These are phyloP conservation scores for Theretra japonica DNA, from an alignment of 2,888 invertebrate genomes.

Conservation along the genomic window DNA sequence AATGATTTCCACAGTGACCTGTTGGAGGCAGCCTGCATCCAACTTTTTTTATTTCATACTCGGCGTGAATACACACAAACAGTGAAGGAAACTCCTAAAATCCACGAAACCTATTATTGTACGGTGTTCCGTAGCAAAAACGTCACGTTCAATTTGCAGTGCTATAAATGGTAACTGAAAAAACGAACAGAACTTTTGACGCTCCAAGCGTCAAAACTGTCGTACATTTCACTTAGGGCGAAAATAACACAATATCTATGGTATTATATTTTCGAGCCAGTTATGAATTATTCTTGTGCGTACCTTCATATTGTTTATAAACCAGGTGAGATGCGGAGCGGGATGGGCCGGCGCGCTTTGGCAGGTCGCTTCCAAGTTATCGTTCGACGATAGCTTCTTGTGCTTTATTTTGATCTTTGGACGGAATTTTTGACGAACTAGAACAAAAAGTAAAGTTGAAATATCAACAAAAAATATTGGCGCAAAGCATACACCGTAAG, in stretches of 20 bases:
- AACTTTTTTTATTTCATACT: slow-evolving; percentile 23
- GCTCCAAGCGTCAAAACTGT: not conserved
- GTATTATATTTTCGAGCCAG: slow-evolving; percentile 2
- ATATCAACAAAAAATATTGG: not conserved
- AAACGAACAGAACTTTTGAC: not conserved
- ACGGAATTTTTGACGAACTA: slow-evolving; percentile 88
- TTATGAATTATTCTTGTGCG: slow-evolving; percentile 31
- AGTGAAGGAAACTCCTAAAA: not conserved
- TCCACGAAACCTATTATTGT: not conserved
- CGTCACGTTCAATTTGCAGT: not conserved
- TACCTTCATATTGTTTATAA: slow-evolving; percentile 90
- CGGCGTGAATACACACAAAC: slow-evolving; percentile 13
- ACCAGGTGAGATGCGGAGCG: slow-evolving; percentile 91
- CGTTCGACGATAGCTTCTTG: slow-evolving; percentile 87
- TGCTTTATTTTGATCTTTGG: slow-evolving; percentile 90
- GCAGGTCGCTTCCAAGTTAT: slow-evolving; percentile 89
- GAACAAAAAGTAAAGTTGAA: slow-evolving; percentile 1
- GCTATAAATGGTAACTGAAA: not conserved
- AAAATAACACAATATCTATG: slow-evolving; percentile 29
- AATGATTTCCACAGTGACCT: no score
- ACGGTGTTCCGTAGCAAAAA: no score
- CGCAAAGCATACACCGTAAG: no score
- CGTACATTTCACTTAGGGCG: slow-evolving; percentile 22
- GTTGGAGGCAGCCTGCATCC: no score
- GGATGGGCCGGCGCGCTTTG: slow-evolving; percentile 89